These are phyloP conservation scores for Physocephala rufipes DNA, from an alignment of 2,888 invertebrate species.

Conservation along the genomic window DNA sequence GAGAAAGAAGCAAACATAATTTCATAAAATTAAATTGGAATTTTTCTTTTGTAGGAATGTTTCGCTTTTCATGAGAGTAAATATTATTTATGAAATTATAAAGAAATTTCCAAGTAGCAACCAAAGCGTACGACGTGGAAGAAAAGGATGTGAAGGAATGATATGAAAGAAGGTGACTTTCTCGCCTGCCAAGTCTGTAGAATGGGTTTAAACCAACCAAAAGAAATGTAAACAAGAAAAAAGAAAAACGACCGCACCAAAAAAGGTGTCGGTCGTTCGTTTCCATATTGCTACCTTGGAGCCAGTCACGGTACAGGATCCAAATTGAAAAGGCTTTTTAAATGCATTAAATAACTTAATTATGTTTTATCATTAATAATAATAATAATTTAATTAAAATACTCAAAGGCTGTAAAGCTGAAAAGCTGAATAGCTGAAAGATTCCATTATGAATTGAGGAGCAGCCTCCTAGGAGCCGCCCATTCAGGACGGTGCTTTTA, in stretches of 20 bases:
- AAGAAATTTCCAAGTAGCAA: background rate
- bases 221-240: conserved; percentile 3
- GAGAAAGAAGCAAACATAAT: background rate
- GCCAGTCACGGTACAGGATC: background rate
- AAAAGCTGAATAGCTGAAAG: too few relatives aligned
- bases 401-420: background rate
- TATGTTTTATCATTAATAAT: conserved; percentile 18
- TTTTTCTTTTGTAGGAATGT: background rate
- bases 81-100: background rate
- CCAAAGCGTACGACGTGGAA: background rate
- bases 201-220: too few relatives aligned
- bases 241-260: background rate
- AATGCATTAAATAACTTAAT: conserved; percentile 18
- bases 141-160: background rate
- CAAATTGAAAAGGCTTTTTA: background rate
- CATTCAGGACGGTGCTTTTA: too few relatives aligned
- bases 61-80: background rate
- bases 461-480: too few relatives aligned
- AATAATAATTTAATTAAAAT: conserved; percentile 16
- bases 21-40: conserved; percentile 13
- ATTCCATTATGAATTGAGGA: background rate
- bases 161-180: conserved; percentile 4
- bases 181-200: background rate
- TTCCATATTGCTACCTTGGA: conserved; percentile 14
- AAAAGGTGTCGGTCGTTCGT: conserved; percentile 5